These are phyloP conservation scores for Botia kubotai DNA, from an alignment of 2,797 vertebrate genomes.

Conservation along the genomic window DNA sequence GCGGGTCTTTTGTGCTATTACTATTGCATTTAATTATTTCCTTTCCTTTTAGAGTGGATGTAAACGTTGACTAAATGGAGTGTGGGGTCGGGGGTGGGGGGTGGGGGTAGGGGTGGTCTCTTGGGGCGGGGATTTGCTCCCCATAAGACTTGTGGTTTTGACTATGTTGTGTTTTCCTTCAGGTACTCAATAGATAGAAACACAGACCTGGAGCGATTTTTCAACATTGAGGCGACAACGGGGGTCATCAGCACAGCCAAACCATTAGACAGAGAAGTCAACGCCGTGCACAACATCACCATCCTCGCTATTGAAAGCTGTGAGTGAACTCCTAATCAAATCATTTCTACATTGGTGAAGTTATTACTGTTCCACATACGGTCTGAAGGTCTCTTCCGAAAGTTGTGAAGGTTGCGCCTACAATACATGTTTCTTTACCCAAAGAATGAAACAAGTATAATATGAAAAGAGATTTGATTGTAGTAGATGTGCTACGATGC, in stretches of 20 bases:
- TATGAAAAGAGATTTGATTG: neutral
- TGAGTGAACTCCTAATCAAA: constrained; percentile 72
- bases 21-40: constrained; percentile 44
- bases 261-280: constrained; percentile 84
- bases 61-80: constrained; percentile 56
- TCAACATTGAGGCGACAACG: constrained; percentile 86
- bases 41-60: constrained; percentile 47
- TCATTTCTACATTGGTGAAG: neutral
- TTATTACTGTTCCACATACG: neutral
- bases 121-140: constrained; percentile 16
- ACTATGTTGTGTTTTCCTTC: constrained; percentile 27
- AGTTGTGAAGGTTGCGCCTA: constrained; percentile 11
- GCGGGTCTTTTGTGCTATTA: constrained; percentile 38
- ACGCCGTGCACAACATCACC: constrained; percentile 87
- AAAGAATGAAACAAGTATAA: constrained; percentile 7
- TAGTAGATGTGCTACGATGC: neutral
- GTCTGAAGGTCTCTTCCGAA: constrained; percentile 15
- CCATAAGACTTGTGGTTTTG: constrained; percentile 15
- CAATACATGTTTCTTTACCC: constrained; percentile 1
- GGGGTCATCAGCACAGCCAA: constrained; percentile 88
- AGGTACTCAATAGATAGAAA: constrained; percentile 91
- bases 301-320: constrained; percentile 87
- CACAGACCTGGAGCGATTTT: constrained; percentile 88
- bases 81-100: constrained; percentile 39
- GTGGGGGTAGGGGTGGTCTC: no score